Evolutionary conservation across 2,113 vertebrate species (phyloP).

Genomic region (Speoplatyrhinus poulsoni): DNA sequence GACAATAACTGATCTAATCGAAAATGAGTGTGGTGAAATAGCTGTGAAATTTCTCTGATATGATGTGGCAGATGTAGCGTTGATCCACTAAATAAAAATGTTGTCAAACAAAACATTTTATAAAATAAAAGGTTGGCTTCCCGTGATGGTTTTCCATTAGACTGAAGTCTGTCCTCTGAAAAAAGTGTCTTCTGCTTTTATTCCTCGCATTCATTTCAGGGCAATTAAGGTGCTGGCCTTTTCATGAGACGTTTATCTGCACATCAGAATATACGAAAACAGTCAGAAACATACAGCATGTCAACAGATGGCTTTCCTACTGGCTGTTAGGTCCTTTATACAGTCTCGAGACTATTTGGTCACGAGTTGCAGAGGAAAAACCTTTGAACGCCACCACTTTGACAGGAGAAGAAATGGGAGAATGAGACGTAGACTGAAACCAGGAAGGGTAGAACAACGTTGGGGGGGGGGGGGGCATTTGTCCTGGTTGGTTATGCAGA

Average conservation of each 20-base stretch:
- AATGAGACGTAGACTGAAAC: conserved; percentile 46
- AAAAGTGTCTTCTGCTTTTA: conserved; percentile 19
- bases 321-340: conserved; percentile 56
- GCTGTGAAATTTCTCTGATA: conserved; percentile 15
- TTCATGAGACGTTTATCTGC: conserved; percentile 23
- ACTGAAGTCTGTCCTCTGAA: conserved; percentile 10
- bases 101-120: conserved; percentile 14
- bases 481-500: conserved; percentile 38
- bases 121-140: background rate
- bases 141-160: conserved; percentile 5
- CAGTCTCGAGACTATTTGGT: conserved; percentile 39
- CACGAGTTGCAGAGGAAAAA: conserved; percentile 48
- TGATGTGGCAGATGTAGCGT: background rate
- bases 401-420: conserved; percentile 38
- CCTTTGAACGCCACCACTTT: conserved; percentile 46
- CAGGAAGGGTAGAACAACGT: conserved; percentile 23
- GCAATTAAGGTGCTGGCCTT: conserved; percentile 30
- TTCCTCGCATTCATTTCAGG: conserved; percentile 12
- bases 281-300: conserved; percentile 42
- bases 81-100: conserved; percentile 5
- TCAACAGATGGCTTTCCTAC: conserved; percentile 58
- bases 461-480: conserved; percentile 29
- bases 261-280: conserved; percentile 30
- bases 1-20: conserved; percentile 11
- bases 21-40: conserved; percentile 4